A percentile compares a stretch with the other conserved stretches of the same genome.
Conservation (phyloP, 2,888 invertebrate species). For the Itoplectis maculator region DNA sequence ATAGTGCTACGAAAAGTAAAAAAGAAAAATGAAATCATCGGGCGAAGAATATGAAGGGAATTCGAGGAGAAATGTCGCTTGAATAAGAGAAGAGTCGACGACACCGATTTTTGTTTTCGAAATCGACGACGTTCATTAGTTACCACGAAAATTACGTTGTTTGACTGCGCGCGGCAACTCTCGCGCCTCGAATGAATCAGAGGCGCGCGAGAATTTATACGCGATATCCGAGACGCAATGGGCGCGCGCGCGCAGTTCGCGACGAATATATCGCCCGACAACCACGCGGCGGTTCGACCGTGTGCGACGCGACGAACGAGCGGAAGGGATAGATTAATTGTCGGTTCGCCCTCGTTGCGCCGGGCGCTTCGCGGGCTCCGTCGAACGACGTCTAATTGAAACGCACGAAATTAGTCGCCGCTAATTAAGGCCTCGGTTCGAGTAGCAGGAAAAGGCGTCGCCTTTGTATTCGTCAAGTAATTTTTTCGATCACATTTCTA, state of each 20-base stretch:
- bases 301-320: slow-evolving; percentile 23
- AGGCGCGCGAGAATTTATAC: neutral
- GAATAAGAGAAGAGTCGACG: neutral
- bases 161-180: neutral
- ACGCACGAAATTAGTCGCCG: slow-evolving; percentile 22
- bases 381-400: slow-evolving; percentile 12
- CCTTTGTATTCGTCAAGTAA: no score
- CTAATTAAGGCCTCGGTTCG: neutral
- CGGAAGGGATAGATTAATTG: slow-evolving; percentile 41
- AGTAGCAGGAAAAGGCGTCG: neutral
- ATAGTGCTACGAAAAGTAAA: slow-evolving; percentile 46
- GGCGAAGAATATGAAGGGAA: slow-evolving; percentile 11
- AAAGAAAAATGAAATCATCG: slow-evolving; percentile 4
- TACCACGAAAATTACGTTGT: slow-evolving; percentile 14
- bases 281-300: slow-evolving; percentile 5
- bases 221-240: neutral
- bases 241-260: neutral
- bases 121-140: neutral
- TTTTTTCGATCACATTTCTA: no score
- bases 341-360: slow-evolving; percentile 28
- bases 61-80: neutral
- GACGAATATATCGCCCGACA: slow-evolving; percentile 19
- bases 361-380: slow-evolving; percentile 14
- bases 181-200: neutral
- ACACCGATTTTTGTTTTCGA: slow-evolving; percentile 1